Evolutionary conservation across 1,140 invertebrate genomes (phyloP), one percentile per base, ranked within the genome.

Genomic region (Lanistes nyassanus): DNA sequence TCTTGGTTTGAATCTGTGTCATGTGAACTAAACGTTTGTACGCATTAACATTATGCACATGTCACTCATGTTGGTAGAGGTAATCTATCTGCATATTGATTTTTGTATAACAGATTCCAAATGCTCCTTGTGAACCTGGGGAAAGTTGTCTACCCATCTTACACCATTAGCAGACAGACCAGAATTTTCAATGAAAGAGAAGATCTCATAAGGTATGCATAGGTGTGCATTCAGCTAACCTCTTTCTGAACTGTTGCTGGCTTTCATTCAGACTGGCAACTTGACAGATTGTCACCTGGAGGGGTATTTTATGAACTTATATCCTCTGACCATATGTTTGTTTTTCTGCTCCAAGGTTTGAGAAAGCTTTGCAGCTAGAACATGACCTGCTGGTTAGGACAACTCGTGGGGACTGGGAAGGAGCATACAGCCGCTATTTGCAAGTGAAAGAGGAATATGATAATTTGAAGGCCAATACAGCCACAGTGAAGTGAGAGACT

Each of bases 111-210:
- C 65, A 90, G 88, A n/a, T 88, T 91, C 47, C 89, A 89, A 53
- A 85, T 91, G 77, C 82, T 91, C n/a, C 83, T 89, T 82, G 88
- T 90, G 6, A 90, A 91, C 75, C 86, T 89, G 51, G 91, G 91
- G 6, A 84, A 89, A 76, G 82, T 91, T 72, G 84, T 84, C 42
- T 92, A 90, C 81, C 91, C 91, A 29, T 60, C 73, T 0, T 91
- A 90, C 78, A 87, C 78, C 11, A 85, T 90, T n/a, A 87, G 84
- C 42, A 90, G 87, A 81, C 74, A 83, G 31, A 85, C 76, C 23
- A 66, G 78, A 21, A 88, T 92, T 34, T 92, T 91, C 81, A 47
- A 68, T 29, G 79, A 80, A 37, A 84, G 90, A 77, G 85, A 90
- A 23, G 86, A 89, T 70, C 79, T 92, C 7, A 79, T 91, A 34